A percentile compares a stretch with the other conserved stretches of the same genome.
Conservation (phyloP, 92 coral and sea anemone species). For the Paramuricea clavata region DNA sequence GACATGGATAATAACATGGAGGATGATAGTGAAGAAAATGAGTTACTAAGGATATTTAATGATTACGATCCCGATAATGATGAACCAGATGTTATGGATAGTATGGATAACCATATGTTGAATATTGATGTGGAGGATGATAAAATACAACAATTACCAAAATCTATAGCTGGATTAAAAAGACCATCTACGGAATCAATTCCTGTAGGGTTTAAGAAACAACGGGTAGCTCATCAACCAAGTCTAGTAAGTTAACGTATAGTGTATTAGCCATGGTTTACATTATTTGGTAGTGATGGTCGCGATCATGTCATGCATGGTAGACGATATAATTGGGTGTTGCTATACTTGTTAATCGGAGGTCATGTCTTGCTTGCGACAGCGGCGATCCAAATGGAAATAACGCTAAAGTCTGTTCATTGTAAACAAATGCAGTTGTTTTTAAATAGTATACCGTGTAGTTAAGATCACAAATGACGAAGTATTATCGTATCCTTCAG, state of each 20-base stretch:
- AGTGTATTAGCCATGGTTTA: neutral
- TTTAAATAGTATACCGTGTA: too few relatives aligned
- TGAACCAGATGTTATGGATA: conserved; percentile 36
- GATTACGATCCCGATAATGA: conserved; percentile 67
- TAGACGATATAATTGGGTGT: too few relatives aligned
- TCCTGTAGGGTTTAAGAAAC: conserved; percentile 85
- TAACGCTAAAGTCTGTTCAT: too few relatives aligned
- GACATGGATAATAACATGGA: conserved; percentile 15
- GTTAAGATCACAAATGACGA: neutral
- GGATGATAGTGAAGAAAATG: conserved; percentile 24
- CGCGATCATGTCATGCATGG: neutral
- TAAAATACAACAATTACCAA: neutral
- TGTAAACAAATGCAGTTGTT: too few relatives aligned
- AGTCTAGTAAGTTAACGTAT: conserved; percentile 79
- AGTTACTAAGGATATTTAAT: conserved; percentile 57
- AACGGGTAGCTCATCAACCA: conserved; percentile 89
- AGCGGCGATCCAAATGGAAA: too few relatives aligned
- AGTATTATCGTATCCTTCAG: neutral
- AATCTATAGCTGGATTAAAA: conserved; percentile 34
- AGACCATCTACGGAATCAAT: conserved; percentile 53
- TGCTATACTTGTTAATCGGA: neutral
- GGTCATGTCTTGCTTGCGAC: neutral
- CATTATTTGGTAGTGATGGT: neutral
- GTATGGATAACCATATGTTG: conserved; percentile 12
- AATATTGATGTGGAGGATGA: conserved; percentile 11